Evolutionary conservation across 2,888 invertebrate genomes (phyloP).

Genomic region (Diogma glabrata): DNA sequence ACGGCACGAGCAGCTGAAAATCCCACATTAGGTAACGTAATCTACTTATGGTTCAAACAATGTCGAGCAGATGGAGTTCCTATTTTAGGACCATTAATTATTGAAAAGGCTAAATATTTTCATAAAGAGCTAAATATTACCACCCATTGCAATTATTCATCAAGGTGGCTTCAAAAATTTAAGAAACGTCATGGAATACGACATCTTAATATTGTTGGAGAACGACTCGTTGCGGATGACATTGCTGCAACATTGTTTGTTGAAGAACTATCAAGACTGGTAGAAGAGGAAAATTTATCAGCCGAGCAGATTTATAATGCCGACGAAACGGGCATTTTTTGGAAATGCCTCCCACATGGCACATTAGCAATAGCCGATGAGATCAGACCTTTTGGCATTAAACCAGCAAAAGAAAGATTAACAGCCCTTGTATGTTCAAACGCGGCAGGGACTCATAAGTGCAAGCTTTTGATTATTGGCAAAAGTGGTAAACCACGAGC

Average conservation of each 20-base stretch:
- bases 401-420: neutral
- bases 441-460: neutral
- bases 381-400: no score
- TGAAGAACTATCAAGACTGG: neutral
- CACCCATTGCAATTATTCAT: no score
- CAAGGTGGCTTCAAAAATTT: neutral
- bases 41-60: neutral
- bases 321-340: no score
- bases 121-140: neutral
- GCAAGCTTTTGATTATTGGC: neutral
- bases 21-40: no score
- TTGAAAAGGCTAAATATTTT: conserved; percentile 1
- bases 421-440: neutral
- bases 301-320: no score
- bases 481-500: neutral
- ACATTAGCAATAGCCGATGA: neutral
- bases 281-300: no score
- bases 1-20: no score
- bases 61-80: neutral
- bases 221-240: neutral
- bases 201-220: neutral
- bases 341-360: conserved; percentile 1
- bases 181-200: neutral
- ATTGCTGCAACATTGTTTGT: conserved; percentile 1
- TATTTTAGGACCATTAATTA: neutral